Evolutionary conservation across 2,113 vertebrate genomes (phyloP), one percentile per base, ranked within the genome.

Genomic region (Tychaedon coryphoeus): DNA sequence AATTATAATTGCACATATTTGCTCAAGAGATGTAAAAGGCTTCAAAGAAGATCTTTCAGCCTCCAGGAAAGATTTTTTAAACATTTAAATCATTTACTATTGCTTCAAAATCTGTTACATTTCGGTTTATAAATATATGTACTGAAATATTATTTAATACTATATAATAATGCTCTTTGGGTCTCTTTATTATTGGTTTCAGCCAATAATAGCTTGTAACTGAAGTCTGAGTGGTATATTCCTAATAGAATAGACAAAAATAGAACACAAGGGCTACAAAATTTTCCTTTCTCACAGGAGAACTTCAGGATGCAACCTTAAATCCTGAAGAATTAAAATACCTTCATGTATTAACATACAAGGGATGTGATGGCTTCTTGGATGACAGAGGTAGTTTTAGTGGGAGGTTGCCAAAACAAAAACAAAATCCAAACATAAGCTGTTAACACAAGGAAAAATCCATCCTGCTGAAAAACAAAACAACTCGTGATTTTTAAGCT

Each of bases 1-100:
- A 95, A 91, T 97, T 96, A 78, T 73, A 89, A 93, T 42, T 93
- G 67, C 75, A 60, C 38, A 78, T 93, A 96, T 93, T 97, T 96
- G 93, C 61, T 89, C 29, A 57, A 88, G 71, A 89, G 80, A 92
- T 48, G 76, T 57, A 95, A 95, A 95, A 89, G 25, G 9, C 50
- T 96, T 96, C 94, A 96, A 90, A 95, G 66, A 58, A 72, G 14
- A 82, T 76, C 57, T 92, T 95, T 79, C 81, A 80, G 38, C 65
- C 91, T 86, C 61, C 36, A n/a, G 22, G 42, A 86, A 92, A 88
- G 15, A 50, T 77, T 56, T 79, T 54, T 2, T 2, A 9, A 29
- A 65, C 29, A 58, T 6, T 34, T 50, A 85, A 64, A 67, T 92
- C 2, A 24, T 76, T 91, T 90, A 17, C 6, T 51, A 40, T 74